Evolutionary conservation across 2,888 invertebrate species (phyloP).

Genomic region (Eilema depressum): DNA sequence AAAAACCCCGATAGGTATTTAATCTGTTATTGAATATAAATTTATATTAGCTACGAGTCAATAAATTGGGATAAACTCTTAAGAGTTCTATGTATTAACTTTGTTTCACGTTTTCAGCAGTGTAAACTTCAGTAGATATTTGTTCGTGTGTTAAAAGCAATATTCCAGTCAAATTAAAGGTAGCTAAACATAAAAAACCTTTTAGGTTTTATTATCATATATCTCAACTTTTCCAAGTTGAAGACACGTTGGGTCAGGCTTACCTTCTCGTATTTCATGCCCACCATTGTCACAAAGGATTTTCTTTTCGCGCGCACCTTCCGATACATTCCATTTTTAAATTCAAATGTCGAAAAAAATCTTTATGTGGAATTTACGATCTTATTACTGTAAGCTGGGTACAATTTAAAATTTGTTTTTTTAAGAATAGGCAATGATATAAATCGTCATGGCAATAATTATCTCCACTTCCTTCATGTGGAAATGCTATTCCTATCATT

Average conservation of each 20-base stretch:
- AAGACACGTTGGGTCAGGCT: constrained; percentile 17
- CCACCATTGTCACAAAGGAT: constrained; percentile 25
- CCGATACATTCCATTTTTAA: background rate
- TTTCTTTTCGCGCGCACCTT: constrained; percentile 23
- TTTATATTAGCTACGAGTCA: no score
- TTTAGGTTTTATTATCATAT: background rate
- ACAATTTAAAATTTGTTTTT: no score
- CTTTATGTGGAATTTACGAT: background rate
- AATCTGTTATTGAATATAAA: no score
- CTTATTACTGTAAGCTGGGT: no score
- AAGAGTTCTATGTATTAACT: no score
- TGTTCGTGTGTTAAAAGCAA: background rate
- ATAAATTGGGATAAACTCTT: no score
- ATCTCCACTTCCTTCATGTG: no score
- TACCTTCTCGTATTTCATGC: constrained; percentile 16
- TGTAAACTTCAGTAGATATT: background rate
- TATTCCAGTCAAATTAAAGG: background rate
- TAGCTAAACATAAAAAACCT: background rate
- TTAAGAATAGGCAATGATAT: no score
- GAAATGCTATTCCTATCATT: no score
- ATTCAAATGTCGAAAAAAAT: background rate
- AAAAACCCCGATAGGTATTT: no score
- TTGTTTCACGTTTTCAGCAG: background rate
- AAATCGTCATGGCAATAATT: no score
- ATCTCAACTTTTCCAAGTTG: constrained; percentile 22